Base-by-base conservation (phyloP, 2,888 invertebrate genomes). In the Acanthosepion lycidas region DNA sequence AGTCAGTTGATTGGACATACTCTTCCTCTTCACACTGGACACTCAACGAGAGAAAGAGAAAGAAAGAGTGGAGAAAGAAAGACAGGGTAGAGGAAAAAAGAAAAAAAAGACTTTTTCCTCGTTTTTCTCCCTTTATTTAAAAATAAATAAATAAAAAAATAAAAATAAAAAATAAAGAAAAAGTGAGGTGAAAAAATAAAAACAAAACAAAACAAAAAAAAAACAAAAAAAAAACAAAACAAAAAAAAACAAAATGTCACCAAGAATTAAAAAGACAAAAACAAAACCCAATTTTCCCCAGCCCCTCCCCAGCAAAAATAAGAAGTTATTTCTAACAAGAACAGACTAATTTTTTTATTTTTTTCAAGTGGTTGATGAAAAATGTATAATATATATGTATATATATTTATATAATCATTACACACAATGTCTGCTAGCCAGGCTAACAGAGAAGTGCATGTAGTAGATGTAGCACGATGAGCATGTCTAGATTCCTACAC, bases 401-500 rank as follows among this genome's bases (percentile, higher is more conserved):
- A 78, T 78, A 78, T 78, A 78, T 78, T 8, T 78, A 33, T 33
- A 33, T 78, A 33, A n/a, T 6, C 9, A 78, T n/a, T 64, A 28
- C n/a, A 78, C 78, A 78, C 78, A 78, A 18, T 59, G 23, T 59
- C 59, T 59, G 59, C 26, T 59, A 59, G 59, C 59, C 20, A 59
- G 59, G 59, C 23, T 59, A 59, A 20, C 59, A 59, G n/a, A 78
- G 12, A 78, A 15, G 78, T 78, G 78, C 78, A 78, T 78, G 78
- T 78, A 78, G 78, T 78, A 78, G 78, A 78, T 78, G 78, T 33
- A 78, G 15, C 78, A n/a, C 78, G 78, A 78, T 78, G 78, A 15
- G 78, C 78, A 78, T 78, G 78, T 78, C 78, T 78, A 78, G 78
- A 78, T 78, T 78, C 78, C 78, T 78, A 78, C 78, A 78, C 78